phyloP scores from a whole-genome alignment of 1,140 invertebrate species.

The Drosophila bocqueti region DNA sequence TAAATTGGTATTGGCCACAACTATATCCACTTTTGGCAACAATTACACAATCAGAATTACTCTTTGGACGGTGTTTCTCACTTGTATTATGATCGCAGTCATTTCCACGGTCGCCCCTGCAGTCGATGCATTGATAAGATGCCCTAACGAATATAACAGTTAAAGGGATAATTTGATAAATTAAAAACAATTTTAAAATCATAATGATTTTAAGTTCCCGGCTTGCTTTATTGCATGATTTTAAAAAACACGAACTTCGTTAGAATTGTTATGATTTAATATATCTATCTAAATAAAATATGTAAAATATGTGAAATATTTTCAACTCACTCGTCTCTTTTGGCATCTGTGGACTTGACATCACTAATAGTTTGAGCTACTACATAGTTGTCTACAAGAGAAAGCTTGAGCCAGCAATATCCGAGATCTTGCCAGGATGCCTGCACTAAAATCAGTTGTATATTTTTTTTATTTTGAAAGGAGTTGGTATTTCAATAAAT shows the following conservation, averaged over 20 bases:
- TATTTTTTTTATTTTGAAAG: neutral
- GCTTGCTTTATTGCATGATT: neutral
- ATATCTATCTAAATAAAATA: neutral
- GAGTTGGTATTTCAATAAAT: neutral
- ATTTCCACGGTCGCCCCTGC: neutral
- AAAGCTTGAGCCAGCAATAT: slow-evolving; percentile 25
- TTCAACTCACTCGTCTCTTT: neutral
- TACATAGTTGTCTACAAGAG: slow-evolving; percentile 8
- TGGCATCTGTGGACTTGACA: neutral
- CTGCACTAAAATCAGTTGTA: slow-evolving; percentile 1
- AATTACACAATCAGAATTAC: neutral
- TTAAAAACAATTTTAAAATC: neutral
- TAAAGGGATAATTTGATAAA: neutral
- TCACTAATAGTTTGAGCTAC: neutral
- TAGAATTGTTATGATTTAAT: neutral
- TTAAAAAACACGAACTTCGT: neutral
- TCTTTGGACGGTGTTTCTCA: no score
- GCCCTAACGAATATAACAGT: neutral
- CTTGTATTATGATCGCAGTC: neutral
- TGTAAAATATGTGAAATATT: neutral
- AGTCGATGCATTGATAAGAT: neutral
- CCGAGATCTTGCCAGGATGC: slow-evolving; percentile 2
- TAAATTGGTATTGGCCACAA: slow-evolving; percentile 1
- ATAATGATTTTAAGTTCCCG: neutral
- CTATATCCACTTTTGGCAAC: neutral